Percentiles rank a stretch among this genome's conserved stretches.
Evolutionary conservation across 2,888 invertebrate species (phyloP).

Genomic region (Fragum sueziense): DNA sequence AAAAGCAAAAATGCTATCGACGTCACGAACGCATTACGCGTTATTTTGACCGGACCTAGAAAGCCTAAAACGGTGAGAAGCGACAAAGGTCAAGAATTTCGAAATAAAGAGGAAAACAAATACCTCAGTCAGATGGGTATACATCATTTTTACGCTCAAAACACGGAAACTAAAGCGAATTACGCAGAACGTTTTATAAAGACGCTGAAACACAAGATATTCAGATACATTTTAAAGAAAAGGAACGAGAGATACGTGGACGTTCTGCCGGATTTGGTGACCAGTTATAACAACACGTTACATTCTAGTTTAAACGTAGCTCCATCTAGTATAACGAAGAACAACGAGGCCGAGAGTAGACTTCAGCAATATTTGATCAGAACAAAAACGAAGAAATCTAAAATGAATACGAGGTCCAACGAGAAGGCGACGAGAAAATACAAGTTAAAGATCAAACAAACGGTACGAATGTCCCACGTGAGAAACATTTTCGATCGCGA

Average conservation of each 20-base stretch:
- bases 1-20: constrained; percentile 27
- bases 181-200: constrained; percentile 43
- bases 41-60: background rate
- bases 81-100: constrained; percentile 32
- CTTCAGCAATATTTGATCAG: constrained; percentile 37
- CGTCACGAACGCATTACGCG: constrained; percentile 8
- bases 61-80: constrained; percentile 21
- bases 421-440: background rate
- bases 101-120: constrained; percentile 27
- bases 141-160: constrained; percentile 33
- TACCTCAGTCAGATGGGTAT: constrained; percentile 18
- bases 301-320: constrained; percentile 28
- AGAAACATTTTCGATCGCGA: constrained; percentile 37
- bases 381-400: background rate
- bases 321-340: constrained; percentile 20
- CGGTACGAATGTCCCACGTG: constrained; percentile 40
- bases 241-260: constrained; percentile 24
- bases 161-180: constrained; percentile 48
- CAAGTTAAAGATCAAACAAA: constrained; percentile 33
- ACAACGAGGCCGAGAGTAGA: constrained; percentile 30
- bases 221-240: constrained; percentile 37
- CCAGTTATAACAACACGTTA: constrained; percentile 35
- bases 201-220: constrained; percentile 41
- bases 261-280: constrained; percentile 15
- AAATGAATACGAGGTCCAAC: background rate